Evolutionary conservation across 2,113 vertebrate genomes (phyloP), one percentile per base, ranked within the genome.

Genomic region (Nothobranchius furzeri): DNA sequence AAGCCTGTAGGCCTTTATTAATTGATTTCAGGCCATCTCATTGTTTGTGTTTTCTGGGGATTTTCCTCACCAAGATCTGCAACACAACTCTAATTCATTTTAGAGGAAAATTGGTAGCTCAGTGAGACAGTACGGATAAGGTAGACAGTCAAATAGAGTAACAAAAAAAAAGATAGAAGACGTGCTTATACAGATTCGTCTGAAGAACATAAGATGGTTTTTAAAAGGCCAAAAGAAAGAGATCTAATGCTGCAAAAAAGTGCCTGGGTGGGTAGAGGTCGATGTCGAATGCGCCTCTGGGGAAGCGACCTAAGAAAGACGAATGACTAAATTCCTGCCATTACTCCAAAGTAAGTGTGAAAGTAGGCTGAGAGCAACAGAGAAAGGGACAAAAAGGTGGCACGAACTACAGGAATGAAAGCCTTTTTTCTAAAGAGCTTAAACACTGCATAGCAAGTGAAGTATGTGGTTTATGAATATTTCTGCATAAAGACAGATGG

Each of bases 1-100:
- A 82, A 89, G 81, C 84, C 79, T 67, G 54, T 81, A 83, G 86
- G 85, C 70, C 76, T 87, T 77, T 71, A 81, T 85, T 76, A 69
- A 78, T 80, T 81, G 79, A 83, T 73, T 72, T 15, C 59, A 64
- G 58, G 75, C 84, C 76, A 68, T 81, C 69, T 84, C 75, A 70
- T 60, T 74, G 49, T 70, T 12, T 75, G 50, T 68, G 55, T 51
- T 48, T 54, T 36, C 24, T n/a, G 43, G 40, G 14, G 36, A 66
- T 52, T 61, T 5, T 43, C 24, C 47, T 36, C 55, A 51, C 17
- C 40, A 68, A 45, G 66, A 64, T 6, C 55, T 68, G 30, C 61
- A 56, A 73, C 65, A 73, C 52, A 68, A 42, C 68, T 76, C 65
- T 72, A 47, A 69, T 76, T 71, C 15, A 42, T 40, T 20, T 60